Evolutionary conservation across 2,113 vertebrate genomes (phyloP), one percentile per base, ranked within the genome.

Genomic region (Bostrychus sinensis): DNA sequence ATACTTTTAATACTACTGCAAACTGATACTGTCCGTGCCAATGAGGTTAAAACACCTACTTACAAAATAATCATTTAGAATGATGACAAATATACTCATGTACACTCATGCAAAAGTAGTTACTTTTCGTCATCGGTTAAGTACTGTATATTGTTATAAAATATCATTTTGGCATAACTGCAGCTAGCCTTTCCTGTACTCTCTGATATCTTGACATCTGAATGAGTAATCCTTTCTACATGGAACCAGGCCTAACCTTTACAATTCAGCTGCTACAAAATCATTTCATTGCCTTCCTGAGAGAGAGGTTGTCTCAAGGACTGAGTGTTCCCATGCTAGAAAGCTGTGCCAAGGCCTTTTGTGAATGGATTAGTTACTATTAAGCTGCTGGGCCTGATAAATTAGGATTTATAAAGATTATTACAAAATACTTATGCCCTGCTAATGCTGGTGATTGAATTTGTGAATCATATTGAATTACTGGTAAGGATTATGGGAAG

Each of bases 381-480:
- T 83, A 91, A 89, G 86, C 89, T 88, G 81, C 66, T 4, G 76
- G 86, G 84, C 76, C 86, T 87, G 88, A 91, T 91, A 87, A 89
- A 89, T 89, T 84, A 89, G 88, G 86, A 88, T 88, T 91, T 89
- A 87, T 86, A 88, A 86, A 89, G 86, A 87, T 89, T 89, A 90
- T 85, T 89, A 89, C 86, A 87, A 86, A 92, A 91, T 87, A 86
- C 85, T 80, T 78, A 82, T 80, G 83, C 75, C 81, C 85, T 85
- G 69, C 78, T 89, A 88, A 85, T 90, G 75, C 85, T 75, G 77
- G 41, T 89, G 88, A 91, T 91, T 90, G 84, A 88, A 91, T 91
- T 89, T 86, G 80, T 69, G 84, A 91, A 89, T 91, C 76, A 77
- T 77, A 73, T 88, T 85, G 80, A 89, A 90, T 90, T 81, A 85